Evolutionary conservation across 2,113 vertebrate genomes (phyloP).

Genomic region (Xerus inauris): DNA sequence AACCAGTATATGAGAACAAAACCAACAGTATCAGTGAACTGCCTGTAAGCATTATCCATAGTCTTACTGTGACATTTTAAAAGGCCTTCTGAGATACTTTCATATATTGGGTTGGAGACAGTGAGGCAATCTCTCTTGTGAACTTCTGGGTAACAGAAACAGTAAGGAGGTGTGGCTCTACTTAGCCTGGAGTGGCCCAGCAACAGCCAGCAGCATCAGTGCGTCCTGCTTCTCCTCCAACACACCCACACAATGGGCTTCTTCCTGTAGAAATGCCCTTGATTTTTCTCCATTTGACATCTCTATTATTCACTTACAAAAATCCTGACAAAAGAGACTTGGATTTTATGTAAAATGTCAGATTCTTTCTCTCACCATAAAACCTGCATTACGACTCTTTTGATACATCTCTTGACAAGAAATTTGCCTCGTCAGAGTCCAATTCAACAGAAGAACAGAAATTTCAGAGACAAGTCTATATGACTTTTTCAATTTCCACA

Average conservation of each 20-base stretch:
- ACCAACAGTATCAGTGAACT: neutral
- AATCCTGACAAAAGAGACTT: neutral
- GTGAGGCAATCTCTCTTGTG: neutral
- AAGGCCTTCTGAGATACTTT: neutral
- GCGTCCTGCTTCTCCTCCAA: neutral
- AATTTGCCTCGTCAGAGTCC: conserved; percentile 2
- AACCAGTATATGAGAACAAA: conserved; percentile 7
- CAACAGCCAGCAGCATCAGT: neutral
- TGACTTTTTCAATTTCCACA: neutral
- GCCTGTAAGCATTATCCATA: neutral
- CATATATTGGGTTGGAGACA: neutral
- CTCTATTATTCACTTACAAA: neutral
- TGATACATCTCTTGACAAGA: neutral
- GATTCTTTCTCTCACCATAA: neutral
- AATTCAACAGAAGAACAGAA: neutral
- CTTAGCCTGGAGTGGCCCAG: neutral
- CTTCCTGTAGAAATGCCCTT: neutral
- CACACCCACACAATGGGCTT: neutral
- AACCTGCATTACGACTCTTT: neutral
- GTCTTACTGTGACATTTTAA: neutral
- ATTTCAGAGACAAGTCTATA: neutral
- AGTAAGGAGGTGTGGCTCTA: accelerated
- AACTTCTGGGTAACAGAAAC: neutral
- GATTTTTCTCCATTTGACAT: neutral
- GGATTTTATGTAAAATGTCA: neutral